Base-by-base conservation (phyloP, 2,113 vertebrate species). In the Saccopteryx leptura region DNA sequence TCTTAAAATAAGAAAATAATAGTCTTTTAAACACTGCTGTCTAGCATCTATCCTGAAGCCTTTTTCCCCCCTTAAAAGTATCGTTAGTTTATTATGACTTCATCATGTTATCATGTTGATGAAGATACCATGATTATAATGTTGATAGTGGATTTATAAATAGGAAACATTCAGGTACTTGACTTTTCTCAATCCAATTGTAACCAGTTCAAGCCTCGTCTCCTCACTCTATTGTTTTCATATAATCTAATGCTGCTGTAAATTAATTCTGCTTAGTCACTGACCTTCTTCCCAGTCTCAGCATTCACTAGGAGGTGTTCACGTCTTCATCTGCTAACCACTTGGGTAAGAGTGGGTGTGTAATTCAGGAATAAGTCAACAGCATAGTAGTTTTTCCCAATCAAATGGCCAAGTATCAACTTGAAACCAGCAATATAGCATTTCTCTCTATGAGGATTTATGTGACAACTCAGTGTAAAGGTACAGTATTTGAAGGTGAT, bases 1-100 rank as follows among this genome's bases (percentile, higher is more conserved):
- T 91, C 26, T 80, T 84, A 52, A 68, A 84, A 82, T 87, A 76
- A 71, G 56, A 48, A n/a, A 75, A 83, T 69, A 50, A 74, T 54
- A 60, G 54, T 65, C n/a, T 65, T 58, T 75, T n/a, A 52, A 92
- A 61, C 31, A 54, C 9, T 33, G 31, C 15, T 26, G 14, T 66
- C 13, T 72, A 31, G 66, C 10, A 7, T 82, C n/a, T 58, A 24
- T 76, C 65, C 48, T 18, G 74, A 90, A 87, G 31, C 15, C 88
- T 39, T 19, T 58, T 5, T 4, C 4, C 39, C 23, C 21, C 48
- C 50, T 56, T 78, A 31, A 86, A 71, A 72, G 23, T 86, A 28
- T 2, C 6, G 52, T 76, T 60, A 68, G n/a, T 78, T 94, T 21
- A 50, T 56, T 74, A 60, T 66, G 31, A 63, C 18, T 69, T 86